Evolutionary conservation across 2,888 invertebrate species (phyloP).

Genomic region (Lasioglossum zephyrum): DNA sequence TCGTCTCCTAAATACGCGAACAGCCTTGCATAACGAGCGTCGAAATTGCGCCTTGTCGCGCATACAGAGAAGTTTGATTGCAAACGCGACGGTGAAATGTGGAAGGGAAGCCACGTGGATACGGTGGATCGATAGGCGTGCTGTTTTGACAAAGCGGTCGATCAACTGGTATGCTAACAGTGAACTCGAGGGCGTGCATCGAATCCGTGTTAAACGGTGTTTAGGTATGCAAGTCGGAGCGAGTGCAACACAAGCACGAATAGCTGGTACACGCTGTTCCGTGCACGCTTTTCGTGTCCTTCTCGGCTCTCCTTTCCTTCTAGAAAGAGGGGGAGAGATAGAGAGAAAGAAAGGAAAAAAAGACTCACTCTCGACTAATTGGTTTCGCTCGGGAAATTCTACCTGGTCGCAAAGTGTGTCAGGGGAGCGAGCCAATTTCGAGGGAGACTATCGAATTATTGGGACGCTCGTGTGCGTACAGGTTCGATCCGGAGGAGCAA

Average conservation of each 20-base stretch:
- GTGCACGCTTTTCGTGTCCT: background rate
- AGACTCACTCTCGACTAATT: background rate
- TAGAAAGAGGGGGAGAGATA: background rate
- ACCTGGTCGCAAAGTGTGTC: background rate
- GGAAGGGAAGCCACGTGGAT: conserved; percentile 22
- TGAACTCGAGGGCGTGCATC: conserved; percentile 35
- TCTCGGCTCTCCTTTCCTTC: background rate
- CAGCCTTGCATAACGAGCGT: background rate
- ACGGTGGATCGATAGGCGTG: conserved; percentile 44
- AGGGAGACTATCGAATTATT: conserved; percentile 11
- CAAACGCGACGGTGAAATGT: background rate
- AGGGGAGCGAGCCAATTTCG: conserved; percentile 1
- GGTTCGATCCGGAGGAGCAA: background rate
- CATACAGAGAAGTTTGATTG: conserved; percentile 14
- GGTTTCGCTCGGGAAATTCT: conserved; percentile 1
- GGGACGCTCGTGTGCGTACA: background rate
- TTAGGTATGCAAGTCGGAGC: conserved; percentile 1
- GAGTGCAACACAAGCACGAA: background rate
- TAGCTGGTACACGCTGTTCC: background rate
- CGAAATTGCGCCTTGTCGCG: background rate
- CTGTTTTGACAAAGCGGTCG: conserved; percentile 63
- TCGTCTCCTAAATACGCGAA: background rate
- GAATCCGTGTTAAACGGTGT: conserved; percentile 31
- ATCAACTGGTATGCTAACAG: conserved; percentile 53
- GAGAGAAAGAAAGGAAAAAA: background rate